These are phyloP conservation scores for Eulemur rubriventer DNA, from an alignment of 2,797 vertebrate species.

Conservation along the genomic window DNA sequence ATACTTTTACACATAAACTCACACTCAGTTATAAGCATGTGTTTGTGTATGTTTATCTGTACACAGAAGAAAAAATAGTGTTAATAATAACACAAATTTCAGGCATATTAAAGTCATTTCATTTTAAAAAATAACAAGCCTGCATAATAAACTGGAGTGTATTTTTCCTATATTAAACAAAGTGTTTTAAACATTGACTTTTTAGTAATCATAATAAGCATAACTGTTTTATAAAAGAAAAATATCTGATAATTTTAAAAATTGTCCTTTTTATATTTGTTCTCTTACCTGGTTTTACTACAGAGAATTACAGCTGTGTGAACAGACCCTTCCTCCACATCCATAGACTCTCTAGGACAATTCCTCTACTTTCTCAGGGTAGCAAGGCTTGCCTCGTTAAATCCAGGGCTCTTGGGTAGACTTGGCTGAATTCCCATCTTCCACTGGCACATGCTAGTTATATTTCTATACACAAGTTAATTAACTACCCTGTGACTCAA, in stretches of 20 bases:
- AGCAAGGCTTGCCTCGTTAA: background rate
- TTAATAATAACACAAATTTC: background rate
- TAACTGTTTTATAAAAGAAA: background rate
- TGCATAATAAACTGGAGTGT: background rate
- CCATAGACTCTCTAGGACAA: background rate
- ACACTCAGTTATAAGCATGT: background rate
- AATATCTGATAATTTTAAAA: background rate
- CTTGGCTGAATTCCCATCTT: background rate
- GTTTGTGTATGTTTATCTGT: background rate
- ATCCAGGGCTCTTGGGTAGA: background rate
- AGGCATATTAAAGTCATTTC: background rate
- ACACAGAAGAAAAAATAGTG: background rate
- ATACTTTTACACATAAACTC: background rate
- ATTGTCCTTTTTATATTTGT: background rate
- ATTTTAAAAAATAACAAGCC: background rate
- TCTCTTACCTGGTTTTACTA: background rate
- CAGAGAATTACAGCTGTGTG: background rate
- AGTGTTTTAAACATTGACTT: slow-evolving; percentile 18
- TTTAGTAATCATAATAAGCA: background rate
- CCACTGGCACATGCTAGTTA: background rate
- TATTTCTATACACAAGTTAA: background rate
- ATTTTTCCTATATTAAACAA: background rate
- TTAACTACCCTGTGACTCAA: background rate
- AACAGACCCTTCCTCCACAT: background rate
- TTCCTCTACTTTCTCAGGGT: background rate